phyloP scores from a whole-genome alignment of 2,888 invertebrate genomes.

The Uloborus plumipes region DNA sequence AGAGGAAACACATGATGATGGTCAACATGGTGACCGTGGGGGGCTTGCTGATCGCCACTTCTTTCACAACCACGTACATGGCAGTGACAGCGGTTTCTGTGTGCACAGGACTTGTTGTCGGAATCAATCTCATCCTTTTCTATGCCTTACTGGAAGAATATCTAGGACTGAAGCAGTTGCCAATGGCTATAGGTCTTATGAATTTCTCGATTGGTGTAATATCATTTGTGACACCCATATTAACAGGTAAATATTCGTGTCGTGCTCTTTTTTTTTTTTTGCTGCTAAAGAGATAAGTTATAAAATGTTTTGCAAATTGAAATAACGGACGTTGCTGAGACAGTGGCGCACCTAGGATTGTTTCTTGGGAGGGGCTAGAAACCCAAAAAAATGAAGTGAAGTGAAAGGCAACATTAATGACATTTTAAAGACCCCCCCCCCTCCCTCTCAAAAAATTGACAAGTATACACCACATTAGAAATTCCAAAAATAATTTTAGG shows the following conservation, averaged over 20 bases:
- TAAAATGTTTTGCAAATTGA: too few relatives aligned
- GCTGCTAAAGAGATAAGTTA: too few relatives aligned
- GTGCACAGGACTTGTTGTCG: constrained; percentile 44
- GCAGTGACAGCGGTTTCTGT: constrained; percentile 40
- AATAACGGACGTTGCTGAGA: too few relatives aligned
- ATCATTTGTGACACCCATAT: constrained; percentile 59
- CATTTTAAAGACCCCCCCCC: too few relatives aligned
- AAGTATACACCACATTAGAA: too few relatives aligned
- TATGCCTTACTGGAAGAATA: constrained; percentile 64
- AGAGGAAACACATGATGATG: constrained; percentile 59
- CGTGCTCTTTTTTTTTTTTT: too few relatives aligned
- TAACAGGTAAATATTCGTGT: constrained; percentile 59
- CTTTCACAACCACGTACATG: constrained; percentile 40
- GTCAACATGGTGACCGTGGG: constrained; percentile 51
- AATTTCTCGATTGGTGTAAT: constrained; percentile 64
- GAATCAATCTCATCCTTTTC: constrained; percentile 55
- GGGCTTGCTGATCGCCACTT: constrained; percentile 34
- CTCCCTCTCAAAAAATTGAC: too few relatives aligned
- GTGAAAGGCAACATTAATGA: too few relatives aligned
- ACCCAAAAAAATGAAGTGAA: too few relatives aligned
- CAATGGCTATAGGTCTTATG: constrained; percentile 65
- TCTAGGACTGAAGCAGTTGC: constrained; percentile 57
- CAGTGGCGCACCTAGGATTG: too few relatives aligned
- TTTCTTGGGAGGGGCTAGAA: too few relatives aligned
- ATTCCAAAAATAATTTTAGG: too few relatives aligned